phyloP scores from a whole-genome alignment of 1,140 invertebrate species.

The Lithobius niger region DNA sequence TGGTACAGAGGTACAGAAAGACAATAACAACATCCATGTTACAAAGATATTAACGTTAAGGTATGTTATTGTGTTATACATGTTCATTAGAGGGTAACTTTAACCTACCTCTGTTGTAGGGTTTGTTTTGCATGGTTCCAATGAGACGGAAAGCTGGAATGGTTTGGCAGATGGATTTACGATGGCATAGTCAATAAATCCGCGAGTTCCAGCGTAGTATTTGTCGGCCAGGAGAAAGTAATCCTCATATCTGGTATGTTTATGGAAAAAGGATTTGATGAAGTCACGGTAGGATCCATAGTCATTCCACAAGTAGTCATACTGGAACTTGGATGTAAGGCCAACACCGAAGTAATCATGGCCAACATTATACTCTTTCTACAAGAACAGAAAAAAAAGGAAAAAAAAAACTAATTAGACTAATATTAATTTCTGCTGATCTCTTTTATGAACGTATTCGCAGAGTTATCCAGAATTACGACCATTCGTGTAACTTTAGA shows the following conservation, averaged over 20 bases:
- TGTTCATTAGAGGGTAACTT: no score
- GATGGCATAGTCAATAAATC: not conserved
- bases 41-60: no score
- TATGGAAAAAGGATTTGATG: slow-evolving; percentile 3
- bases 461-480: no score
- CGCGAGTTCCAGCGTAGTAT: not conserved
- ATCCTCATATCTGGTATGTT: not conserved
- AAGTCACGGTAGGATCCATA: slow-evolving; percentile 1
- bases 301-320: not conserved
- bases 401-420: no score
- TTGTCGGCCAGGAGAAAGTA: not conserved
- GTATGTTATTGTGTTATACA: no score
- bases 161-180: not conserved
- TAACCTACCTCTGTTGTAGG: slow-evolving; percentile 9
- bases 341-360: slow-evolving; percentile 9
- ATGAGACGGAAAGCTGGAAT: slow-evolving; percentile 2
- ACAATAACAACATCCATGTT: no score
- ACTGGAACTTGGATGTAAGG: not conserved
- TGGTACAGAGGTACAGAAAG: no score
- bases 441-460: no score
- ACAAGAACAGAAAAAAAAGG: not conserved
- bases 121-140: not conserved
- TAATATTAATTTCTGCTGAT: no score
- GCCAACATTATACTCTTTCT: not conserved
- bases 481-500: no score